Conservation (phyloP, 2,888 invertebrate species). For the Meghimatium bilineatum region DNA sequence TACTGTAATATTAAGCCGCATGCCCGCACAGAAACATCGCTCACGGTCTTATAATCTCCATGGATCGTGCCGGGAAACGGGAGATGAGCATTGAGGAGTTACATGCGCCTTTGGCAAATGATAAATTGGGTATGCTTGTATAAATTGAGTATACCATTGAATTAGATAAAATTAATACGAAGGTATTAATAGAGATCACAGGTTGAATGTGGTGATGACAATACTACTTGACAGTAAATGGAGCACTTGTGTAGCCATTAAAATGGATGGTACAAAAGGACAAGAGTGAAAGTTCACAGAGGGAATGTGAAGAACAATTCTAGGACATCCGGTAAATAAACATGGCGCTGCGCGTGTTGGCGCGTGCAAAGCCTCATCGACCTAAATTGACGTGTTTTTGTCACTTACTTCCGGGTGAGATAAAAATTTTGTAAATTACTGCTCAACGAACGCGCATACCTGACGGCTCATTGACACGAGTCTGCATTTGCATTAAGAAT, state of each 20-base stretch:
- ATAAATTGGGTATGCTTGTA: too few relatives aligned
- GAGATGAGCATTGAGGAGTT: too few relatives aligned
- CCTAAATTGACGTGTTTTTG: not conserved
- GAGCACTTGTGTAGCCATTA: not conserved
- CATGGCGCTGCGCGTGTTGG: not conserved
- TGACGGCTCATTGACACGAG: not conserved
- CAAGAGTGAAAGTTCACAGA: not conserved
- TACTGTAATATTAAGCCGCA: too few relatives aligned
- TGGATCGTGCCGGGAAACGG: too few relatives aligned
- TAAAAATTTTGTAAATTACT: not conserved
- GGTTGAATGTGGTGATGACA: not conserved
- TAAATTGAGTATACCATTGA: too few relatives aligned
- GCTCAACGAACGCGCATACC: not conserved
- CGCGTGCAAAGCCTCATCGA: not conserved
- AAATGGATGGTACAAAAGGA: not conserved
- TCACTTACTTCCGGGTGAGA: not conserved
- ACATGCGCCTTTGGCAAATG: too few relatives aligned
- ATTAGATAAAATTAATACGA: too few relatives aligned
- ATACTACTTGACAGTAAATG: not conserved
- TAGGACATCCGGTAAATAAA: conserved; percentile 8
- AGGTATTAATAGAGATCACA: not conserved
- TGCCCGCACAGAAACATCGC: too few relatives aligned
- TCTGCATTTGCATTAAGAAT: too few relatives aligned
- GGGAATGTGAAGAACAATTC: not conserved
- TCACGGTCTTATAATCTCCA: too few relatives aligned